Conservation (phyloP, 2,797 vertebrate genomes). For the Vultur gryphus region DNA sequence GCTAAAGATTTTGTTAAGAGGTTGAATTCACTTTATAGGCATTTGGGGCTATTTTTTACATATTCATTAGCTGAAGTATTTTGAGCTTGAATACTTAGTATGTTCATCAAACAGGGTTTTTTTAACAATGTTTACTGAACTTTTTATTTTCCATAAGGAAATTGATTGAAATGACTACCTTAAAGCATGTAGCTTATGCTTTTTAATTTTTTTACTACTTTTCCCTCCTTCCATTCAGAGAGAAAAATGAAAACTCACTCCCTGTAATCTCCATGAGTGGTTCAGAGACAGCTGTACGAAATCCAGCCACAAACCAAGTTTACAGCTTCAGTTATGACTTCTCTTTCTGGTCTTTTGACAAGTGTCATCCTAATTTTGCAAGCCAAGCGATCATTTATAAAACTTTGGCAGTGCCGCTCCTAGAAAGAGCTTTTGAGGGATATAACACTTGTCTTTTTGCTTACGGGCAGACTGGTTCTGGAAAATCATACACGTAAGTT, state of each 20-base stretch:
- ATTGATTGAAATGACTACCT: not conserved
- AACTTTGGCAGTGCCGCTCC: slow-evolving; percentile 83
- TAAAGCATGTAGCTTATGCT: not conserved
- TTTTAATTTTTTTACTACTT: not conserved
- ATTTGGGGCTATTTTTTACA: not conserved
- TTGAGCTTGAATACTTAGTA: not conserved
- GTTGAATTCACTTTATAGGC: not conserved
- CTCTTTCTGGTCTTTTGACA: slow-evolving; percentile 89
- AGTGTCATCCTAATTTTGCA: slow-evolving; percentile 76
- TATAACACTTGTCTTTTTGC: slow-evolving; percentile 95
- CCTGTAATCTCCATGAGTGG: slow-evolving; percentile 84
- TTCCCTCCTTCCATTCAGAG: slow-evolving; percentile 66
- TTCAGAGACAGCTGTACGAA: slow-evolving; percentile 82
- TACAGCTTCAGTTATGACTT: slow-evolving; percentile 87
- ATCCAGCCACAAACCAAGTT: slow-evolving; percentile 83
- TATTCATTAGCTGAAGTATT: not conserved
- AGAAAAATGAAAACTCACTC: slow-evolving; percentile 77
- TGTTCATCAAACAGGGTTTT: not conserved
- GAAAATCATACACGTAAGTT: slow-evolving; percentile 97
- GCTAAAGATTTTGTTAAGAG: not conserved
- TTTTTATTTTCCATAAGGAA: not conserved
- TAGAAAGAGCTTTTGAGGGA: slow-evolving; percentile 89
- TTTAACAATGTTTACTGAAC: not conserved
- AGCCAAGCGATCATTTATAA: slow-evolving; percentile 84
- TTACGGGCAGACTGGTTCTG: slow-evolving; percentile 96